Base-by-base conservation (phyloP, 2,113 vertebrate species). In the Gasterosteus nipponicus region DNA sequence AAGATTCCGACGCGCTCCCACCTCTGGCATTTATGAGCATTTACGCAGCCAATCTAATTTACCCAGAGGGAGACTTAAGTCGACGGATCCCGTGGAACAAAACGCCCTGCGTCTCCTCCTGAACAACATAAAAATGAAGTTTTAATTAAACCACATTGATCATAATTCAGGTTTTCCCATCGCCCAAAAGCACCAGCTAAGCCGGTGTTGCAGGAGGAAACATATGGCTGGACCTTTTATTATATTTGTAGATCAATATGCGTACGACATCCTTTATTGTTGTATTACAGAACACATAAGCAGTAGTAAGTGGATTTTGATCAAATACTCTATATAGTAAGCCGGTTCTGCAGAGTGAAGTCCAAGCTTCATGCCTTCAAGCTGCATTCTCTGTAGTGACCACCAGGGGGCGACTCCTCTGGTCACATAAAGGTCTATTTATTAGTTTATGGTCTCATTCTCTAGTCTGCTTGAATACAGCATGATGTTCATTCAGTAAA, bases 111-210 rank as follows among this genome's bases (percentile, higher is more conserved):
- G 29, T 68, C 22, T 18, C 41, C n/a, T 75, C 11, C 42, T 19
- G 67, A 61, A 68, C 56, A 53, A 84, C 86, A 84, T 81, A 46
- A 53, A 75, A 57, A 83, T 85, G 69, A 83, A 31, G 47, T 86
- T 90, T 88, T 84, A 68, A 87, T 90, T 83, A 83, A 78, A 59
- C 61, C 61, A 59, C 57, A 83, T 31, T 86, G 51, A 84, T 81
- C 75, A 47, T 26, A 62, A 77, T 33, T 56, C 29, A 35, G 12
- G 64, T 76, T 70, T 42, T 42, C 63, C 49, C 69, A 72, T 79
- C 74, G 68, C 73, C 57, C 71, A 74, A 67, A 62, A 64, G 58
- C 68, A 39, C n/a, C 38, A 74, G 44, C 69, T 79, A 82, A 82
- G 33, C 65, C 22, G 7, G 18, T 16, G 56, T 78, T 81, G 35